phyloP scores from a whole-genome alignment of 2,113 vertebrate species.

The Collichthys lucidus region DNA sequence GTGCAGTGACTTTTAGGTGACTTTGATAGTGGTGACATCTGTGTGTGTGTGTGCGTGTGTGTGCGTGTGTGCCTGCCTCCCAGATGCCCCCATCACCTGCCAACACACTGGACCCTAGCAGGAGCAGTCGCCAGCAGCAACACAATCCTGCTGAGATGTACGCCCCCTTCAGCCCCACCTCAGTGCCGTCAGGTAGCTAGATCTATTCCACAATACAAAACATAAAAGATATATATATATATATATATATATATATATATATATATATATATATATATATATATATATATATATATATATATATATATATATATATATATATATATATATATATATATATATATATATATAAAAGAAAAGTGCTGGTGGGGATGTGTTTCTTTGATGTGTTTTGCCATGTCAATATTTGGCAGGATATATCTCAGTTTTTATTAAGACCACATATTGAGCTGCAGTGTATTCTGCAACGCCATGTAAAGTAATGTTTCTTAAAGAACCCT shows the following conservation, averaged over 20 bases:
- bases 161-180: constrained; percentile 93
- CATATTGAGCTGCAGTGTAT: constrained; percentile 8
- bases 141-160: constrained; percentile 92
- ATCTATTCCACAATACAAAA: constrained; percentile 17
- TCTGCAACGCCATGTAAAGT: neutral
- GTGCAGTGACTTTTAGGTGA: constrained; percentile 56
- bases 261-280: too few species aligned
- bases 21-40: constrained; percentile 62
- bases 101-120: constrained; percentile 95
- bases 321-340: too few species aligned
- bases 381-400: constrained; percentile 41
- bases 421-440: constrained; percentile 13
- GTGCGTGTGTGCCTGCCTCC: constrained; percentile 33
- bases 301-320: too few species aligned
- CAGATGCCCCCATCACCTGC: constrained; percentile 98
- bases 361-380: neutral
- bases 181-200: constrained; percentile 93
- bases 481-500: constrained; percentile 1
- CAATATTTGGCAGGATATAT: constrained; percentile 33
- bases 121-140: constrained; percentile 87
- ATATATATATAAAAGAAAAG: neutral
- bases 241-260: too few species aligned
- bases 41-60: constrained; percentile 38
- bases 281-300: too few species aligned
- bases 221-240: constrained; percentile 29